Conservation (phyloP, 2,888 invertebrate genomes). For the Beris morrisii region DNA sequence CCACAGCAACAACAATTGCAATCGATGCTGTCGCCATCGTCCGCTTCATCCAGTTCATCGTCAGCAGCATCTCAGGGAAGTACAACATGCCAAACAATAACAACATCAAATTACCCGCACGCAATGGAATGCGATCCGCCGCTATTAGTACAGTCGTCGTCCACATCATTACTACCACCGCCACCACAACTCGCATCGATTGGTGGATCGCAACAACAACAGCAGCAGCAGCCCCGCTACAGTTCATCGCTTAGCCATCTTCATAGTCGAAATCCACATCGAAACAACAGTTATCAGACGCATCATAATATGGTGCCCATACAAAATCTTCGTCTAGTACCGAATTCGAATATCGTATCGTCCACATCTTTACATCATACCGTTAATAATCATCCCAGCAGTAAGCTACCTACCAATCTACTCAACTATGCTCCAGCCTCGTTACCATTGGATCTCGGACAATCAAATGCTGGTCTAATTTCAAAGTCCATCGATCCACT, state of each 20-base stretch:
- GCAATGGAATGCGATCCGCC: slow-evolving; percentile 83
- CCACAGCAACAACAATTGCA: slow-evolving; percentile 46
- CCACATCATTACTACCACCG: slow-evolving; percentile 41
- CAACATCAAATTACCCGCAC: slow-evolving; percentile 52
- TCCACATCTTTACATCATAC: slow-evolving; percentile 38
- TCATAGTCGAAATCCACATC: slow-evolving; percentile 25
- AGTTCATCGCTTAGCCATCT: slow-evolving; percentile 44
- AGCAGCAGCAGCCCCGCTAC: slow-evolving; percentile 51
- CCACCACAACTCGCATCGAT: slow-evolving; percentile 42
- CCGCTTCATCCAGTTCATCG: slow-evolving; percentile 33
- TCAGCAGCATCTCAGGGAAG: slow-evolving; percentile 32
- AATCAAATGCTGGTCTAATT: slow-evolving; percentile 33
- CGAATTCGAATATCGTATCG: slow-evolving; percentile 36
- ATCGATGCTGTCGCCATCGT: slow-evolving; percentile 45
- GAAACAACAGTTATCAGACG: slow-evolving; percentile 9
- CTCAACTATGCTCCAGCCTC: slow-evolving; percentile 54
- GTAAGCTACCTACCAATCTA: slow-evolving; percentile 38
- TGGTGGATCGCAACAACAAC: slow-evolving; percentile 39
- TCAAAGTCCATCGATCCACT: background rate
- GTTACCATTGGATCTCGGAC: slow-evolving; percentile 50
- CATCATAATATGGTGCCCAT: slow-evolving; percentile 13
- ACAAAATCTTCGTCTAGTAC: slow-evolving; percentile 11
- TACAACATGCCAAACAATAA: slow-evolving; percentile 35
- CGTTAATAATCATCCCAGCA: slow-evolving; percentile 35
- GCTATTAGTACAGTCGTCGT: slow-evolving; percentile 45